Evolutionary conservation across 2,797 vertebrate genomes (phyloP).

Genomic region (Astyanax mexicanus): DNA sequence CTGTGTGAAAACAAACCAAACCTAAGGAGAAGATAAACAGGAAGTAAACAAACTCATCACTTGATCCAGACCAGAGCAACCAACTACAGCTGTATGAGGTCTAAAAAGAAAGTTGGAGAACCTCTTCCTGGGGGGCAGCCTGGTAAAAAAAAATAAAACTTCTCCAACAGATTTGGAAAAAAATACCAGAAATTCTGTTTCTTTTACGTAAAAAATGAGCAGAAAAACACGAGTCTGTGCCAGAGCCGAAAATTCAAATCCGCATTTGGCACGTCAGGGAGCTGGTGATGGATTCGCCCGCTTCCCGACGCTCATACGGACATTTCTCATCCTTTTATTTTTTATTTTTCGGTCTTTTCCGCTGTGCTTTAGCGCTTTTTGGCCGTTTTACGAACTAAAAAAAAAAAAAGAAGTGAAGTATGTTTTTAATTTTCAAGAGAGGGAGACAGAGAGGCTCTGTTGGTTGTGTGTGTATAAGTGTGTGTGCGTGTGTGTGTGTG

Average conservation of each 20-base stretch:
- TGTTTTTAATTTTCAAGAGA: constrained; percentile 78
- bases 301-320: constrained; percentile 7
- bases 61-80: too few relatives aligned
- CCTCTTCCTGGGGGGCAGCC: constrained; percentile 5
- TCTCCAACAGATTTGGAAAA: constrained; percentile 3
- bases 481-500: too few relatives aligned
- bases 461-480: constrained; percentile 66
- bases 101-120: too few relatives aligned
- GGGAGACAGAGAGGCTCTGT: constrained; percentile 61
- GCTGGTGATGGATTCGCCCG: constrained; percentile 14
- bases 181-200: not conserved
- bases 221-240: not conserved
- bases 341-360: too few relatives aligned
- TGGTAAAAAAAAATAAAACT: not conserved
- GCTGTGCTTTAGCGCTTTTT: not conserved
- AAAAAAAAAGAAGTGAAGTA: constrained; percentile 14
- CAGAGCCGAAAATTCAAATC: constrained; percentile 26
- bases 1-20: too few relatives aligned
- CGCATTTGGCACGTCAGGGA: constrained; percentile 28
- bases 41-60: too few relatives aligned
- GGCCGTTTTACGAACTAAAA: constrained; percentile 12
- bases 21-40: too few relatives aligned
- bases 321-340: not conserved
- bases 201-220: not conserved
- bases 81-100: too few relatives aligned